These are phyloP conservation scores for Plebejus argus DNA, from an alignment of 2,888 invertebrate species.

Conservation along the genomic window DNA sequence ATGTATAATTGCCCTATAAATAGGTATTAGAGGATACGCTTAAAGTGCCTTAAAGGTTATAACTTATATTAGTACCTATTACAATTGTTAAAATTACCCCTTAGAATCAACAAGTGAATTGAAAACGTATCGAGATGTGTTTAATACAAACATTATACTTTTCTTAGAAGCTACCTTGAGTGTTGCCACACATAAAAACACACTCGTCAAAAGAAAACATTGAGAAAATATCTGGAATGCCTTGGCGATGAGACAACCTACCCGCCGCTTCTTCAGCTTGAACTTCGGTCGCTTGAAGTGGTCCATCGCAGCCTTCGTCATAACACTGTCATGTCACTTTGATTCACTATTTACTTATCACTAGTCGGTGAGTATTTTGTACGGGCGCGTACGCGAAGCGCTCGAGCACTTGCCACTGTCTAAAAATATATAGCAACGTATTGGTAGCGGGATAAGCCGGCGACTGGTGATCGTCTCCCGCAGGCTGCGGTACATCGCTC, in stretches of 20 bases:
- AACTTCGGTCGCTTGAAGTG: constrained; percentile 65
- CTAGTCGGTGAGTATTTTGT: constrained; percentile 43
- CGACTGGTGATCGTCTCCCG: constrained; percentile 41
- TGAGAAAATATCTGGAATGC: constrained; percentile 26
- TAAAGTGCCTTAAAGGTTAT: background rate
- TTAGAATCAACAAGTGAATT: background rate
- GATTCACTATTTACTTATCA: constrained; percentile 40
- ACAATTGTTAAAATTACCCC: background rate
- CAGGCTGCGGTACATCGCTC: constrained; percentile 41
- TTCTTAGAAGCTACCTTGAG: background rate
- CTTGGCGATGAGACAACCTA: constrained; percentile 44
- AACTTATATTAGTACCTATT: background rate
- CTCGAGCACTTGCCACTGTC: constrained; percentile 62
- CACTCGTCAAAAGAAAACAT: background rate
- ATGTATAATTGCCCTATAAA: no score
- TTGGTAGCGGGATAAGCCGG: constrained; percentile 29
- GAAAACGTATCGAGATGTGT: background rate
- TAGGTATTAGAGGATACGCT: background rate
- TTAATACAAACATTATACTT: constrained; percentile 7
- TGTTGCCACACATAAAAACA: constrained; percentile 13
- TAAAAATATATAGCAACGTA: constrained; percentile 57
- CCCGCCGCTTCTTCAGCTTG: constrained; percentile 60
- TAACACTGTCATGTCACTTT: constrained; percentile 66
- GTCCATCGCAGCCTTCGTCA: constrained; percentile 69
- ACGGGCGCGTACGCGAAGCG: constrained; percentile 47